These are phyloP conservation scores for Drosophila trapezifrons DNA, from an alignment of 1,140 invertebrate species.

Conservation along the genomic window DNA sequence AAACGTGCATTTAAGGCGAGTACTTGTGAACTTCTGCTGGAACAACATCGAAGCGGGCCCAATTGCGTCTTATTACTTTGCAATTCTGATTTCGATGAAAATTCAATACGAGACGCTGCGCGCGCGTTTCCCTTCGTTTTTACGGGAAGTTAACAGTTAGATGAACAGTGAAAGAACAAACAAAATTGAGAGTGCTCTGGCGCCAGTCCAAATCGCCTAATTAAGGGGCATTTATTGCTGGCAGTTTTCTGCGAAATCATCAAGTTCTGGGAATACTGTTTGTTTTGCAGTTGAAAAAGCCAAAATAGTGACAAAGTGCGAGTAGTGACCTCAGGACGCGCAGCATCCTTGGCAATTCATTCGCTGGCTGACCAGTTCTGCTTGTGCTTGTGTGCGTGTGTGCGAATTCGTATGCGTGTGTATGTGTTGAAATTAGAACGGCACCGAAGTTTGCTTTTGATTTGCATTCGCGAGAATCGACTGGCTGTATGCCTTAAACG, in stretches of 20 bases:
- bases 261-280: neutral
- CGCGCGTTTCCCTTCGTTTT: neutral
- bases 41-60: neutral
- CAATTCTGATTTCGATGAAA: neutral
- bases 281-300: neutral
- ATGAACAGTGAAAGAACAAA: neutral
- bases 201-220: constrained; percentile 12
- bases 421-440: constrained; percentile 38
- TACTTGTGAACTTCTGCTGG: neutral
- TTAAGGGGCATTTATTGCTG: constrained; percentile 2
- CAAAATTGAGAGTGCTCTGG: constrained; percentile 14
- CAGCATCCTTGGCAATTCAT: constrained; percentile 60
- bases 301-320: constrained; percentile 5
- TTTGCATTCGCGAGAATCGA: constrained; percentile 1
- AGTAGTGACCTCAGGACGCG: constrained; percentile 7
- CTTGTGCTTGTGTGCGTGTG: neutral
- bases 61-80: neutral
- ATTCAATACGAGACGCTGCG: neutral
- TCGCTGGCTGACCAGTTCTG: constrained; percentile 40
- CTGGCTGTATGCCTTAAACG: neutral
- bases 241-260: neutral
- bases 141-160: neutral
- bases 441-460: constrained; percentile 6
- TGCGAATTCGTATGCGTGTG: constrained; percentile 22
- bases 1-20: neutral